phyloP scores from a whole-genome alignment of 2,888 invertebrate genomes.

The Onchidella celtica region DNA sequence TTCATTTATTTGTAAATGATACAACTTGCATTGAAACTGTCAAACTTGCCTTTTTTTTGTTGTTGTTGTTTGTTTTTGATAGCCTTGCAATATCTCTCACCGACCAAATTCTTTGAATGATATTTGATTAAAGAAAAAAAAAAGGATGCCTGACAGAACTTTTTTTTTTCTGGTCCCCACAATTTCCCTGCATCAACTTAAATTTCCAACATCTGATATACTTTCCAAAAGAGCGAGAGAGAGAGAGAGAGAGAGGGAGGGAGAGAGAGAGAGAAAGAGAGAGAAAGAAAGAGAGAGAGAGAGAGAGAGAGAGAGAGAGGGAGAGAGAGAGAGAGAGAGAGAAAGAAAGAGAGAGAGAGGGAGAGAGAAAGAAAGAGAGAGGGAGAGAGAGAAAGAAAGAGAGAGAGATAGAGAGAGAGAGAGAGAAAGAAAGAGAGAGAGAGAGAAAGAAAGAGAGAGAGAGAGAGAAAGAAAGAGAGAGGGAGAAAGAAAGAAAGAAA shows the following conservation, averaged over 20 bases:
- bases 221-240: not conserved
- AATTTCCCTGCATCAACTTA: too few relatives aligned
- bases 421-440: constrained; percentile 20
- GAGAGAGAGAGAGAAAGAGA: constrained; percentile 3
- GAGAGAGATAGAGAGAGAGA: too few relatives aligned
- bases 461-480: constrained; percentile 16
- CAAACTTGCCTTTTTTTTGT: too few relatives aligned
- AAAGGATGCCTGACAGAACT: too few relatives aligned
- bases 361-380: not conserved
- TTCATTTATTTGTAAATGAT: too few relatives aligned
- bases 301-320: not conserved
- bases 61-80: too few relatives aligned
- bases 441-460: not conserved
- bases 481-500: not conserved
- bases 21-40: too few relatives aligned
- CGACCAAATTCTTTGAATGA: too few relatives aligned
- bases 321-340: constrained; percentile 26
- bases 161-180: too few relatives aligned
- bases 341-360: constrained; percentile 14
- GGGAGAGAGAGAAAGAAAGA: not conserved
- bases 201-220: too few relatives aligned
- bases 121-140: too few relatives aligned
- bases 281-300: constrained; percentile 3
- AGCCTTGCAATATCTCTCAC: too few relatives aligned
- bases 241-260: not conserved